phyloP scores from a whole-genome alignment of 2,113 vertebrate species.

The Xiphophorus couchianus region DNA sequence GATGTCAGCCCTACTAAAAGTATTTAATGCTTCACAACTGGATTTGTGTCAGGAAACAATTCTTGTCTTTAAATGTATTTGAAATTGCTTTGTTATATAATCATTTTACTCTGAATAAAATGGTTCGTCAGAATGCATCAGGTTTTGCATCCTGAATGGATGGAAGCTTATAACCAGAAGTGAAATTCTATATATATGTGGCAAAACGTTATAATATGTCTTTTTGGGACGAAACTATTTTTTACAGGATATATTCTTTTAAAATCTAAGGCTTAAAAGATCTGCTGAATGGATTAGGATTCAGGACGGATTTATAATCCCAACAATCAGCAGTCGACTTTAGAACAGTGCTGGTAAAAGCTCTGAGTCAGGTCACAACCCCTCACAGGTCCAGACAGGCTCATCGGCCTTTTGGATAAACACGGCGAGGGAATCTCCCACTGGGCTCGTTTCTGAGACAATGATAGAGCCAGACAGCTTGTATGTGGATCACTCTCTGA shows the following conservation, averaged over 20 bases:
- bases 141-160: too few species aligned
- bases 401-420: slow-evolving; percentile 35
- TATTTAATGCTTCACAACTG: too few species aligned
- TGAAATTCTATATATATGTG: too few species aligned
- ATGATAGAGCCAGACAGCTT: slow-evolving; percentile 63
- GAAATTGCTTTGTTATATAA: too few species aligned
- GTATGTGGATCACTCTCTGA: slow-evolving; percentile 41
- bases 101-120: too few species aligned
- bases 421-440: slow-evolving; percentile 32
- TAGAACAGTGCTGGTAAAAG: slow-evolving; percentile 38
- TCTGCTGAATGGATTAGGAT: neutral
- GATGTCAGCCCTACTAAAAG: too few species aligned
- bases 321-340: neutral
- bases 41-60: too few species aligned
- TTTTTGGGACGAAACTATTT: neutral
- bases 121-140: too few species aligned
- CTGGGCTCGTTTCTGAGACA: slow-evolving; percentile 43
- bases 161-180: too few species aligned
- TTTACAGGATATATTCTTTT: neutral
- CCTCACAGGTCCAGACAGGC: slow-evolving; percentile 26
- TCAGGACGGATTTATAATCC: too few species aligned
- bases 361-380: slow-evolving; percentile 35
- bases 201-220: neutral
- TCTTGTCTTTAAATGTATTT: too few species aligned
- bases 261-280: neutral